Evolutionary conservation across 2,888 invertebrate genomes (phyloP).

Genomic region (Diachrysia chrysitis): DNA sequence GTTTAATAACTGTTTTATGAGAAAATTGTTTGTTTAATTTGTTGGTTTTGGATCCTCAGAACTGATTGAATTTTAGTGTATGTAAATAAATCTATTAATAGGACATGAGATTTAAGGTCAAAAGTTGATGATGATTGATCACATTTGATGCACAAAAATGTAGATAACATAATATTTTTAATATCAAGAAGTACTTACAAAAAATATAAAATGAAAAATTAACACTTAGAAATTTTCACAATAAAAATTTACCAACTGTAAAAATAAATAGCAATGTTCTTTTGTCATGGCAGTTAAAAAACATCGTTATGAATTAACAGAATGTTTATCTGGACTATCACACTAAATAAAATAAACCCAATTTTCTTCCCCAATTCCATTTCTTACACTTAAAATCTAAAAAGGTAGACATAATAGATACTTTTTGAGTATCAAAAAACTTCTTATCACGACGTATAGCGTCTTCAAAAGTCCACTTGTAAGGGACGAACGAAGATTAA

Average conservation of each 20-base stretch:
- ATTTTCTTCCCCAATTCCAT: not conserved
- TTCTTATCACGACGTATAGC: constrained; percentile 17
- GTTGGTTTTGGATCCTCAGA: not conserved
- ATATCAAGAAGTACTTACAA: too few relatives aligned
- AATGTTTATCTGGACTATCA: too few relatives aligned
- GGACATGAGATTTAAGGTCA: not conserved
- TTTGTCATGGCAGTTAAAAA: too few relatives aligned
- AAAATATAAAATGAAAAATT: too few relatives aligned
- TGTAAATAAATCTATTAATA: not conserved
- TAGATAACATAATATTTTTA: too few relatives aligned
- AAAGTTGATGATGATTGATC: too few relatives aligned
- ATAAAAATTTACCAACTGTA: too few relatives aligned
- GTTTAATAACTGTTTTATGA: constrained; percentile 9
- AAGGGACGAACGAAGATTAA: constrained; percentile 47
- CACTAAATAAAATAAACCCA: too few relatives aligned
- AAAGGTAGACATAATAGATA: not conserved
- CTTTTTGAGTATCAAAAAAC: constrained; percentile 15
- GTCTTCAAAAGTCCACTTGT: constrained; percentile 29
- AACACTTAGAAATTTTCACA: too few relatives aligned
- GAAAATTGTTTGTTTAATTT: constrained; percentile 1
- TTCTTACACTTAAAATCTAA: not conserved
- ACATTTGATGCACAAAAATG: too few relatives aligned
- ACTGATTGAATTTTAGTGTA: not conserved
- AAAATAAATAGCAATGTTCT: too few relatives aligned
- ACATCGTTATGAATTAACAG: too few relatives aligned